Percentiles rank a stretch among this genome's conserved stretches.
Evolutionary conservation across 92 coral and sea anemone species (phyloP).

Genomic region (Siderastrea siderea): DNA sequence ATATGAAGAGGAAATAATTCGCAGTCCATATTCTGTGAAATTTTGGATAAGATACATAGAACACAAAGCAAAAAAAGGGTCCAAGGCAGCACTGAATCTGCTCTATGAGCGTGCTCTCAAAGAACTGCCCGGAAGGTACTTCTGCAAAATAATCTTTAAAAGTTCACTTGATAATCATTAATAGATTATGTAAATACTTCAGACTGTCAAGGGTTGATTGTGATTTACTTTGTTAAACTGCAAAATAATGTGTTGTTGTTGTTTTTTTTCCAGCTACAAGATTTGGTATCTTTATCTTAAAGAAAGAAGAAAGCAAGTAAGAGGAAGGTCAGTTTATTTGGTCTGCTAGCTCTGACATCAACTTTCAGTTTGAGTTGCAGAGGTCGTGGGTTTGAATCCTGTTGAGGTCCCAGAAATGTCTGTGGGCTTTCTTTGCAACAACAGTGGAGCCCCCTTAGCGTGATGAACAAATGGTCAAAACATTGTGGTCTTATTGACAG

Average conservation of each 20-base stretch:
- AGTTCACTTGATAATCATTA: too few species aligned
- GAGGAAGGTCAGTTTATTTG: constrained; percentile 82
- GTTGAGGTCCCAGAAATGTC: too few species aligned
- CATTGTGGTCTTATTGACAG: too few species aligned
- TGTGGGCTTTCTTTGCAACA: too few species aligned
- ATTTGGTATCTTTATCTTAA: constrained; percentile 96
- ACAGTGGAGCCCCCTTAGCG: too few species aligned
- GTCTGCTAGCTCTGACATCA: too few species aligned
- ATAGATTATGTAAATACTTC: too few species aligned
- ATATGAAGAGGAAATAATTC: constrained; percentile 95
- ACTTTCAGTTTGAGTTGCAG: too few species aligned
- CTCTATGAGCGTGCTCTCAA: constrained; percentile 95
- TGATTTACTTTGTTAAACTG: too few species aligned
- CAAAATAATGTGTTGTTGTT: not conserved
- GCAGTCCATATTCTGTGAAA: constrained; percentile 97
- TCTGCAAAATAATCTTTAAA: too few species aligned
- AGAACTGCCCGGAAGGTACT: constrained; percentile 98
- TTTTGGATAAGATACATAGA: constrained; percentile 97
- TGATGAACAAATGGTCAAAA: too few species aligned
- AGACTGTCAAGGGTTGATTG: not conserved
- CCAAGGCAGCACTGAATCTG: constrained; percentile 85
- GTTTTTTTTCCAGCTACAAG: constrained; percentile 70
- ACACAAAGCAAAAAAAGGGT: constrained; percentile 90
- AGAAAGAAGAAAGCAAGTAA: constrained; percentile 91
- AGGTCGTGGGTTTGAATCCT: too few species aligned